Evolutionary conservation across 2,888 invertebrate genomes (phyloP).

Genomic region (Drosophila kambysellisi): DNA sequence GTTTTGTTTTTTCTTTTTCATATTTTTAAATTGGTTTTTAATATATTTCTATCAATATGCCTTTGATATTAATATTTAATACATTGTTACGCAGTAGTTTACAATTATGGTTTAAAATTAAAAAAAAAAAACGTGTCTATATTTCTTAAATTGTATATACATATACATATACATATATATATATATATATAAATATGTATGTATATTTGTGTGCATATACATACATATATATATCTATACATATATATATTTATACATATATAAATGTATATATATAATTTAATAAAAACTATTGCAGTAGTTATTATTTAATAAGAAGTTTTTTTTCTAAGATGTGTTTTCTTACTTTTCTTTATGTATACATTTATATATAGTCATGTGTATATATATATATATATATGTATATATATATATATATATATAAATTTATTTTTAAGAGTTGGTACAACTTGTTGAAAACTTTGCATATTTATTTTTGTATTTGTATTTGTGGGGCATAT

Average conservation of each 20-base stretch:
- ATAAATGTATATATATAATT: slow-evolving; percentile 40
- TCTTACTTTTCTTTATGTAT: slow-evolving; percentile 11
- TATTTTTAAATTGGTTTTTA: slow-evolving; percentile 49
- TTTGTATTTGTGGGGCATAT: slow-evolving; percentile 32
- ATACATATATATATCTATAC: background rate
- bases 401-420: slow-evolving; percentile 21
- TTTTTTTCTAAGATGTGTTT: slow-evolving; percentile 45
- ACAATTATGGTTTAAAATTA: slow-evolving; percentile 70
- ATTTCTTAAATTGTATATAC: slow-evolving; percentile 20
- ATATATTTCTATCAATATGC: slow-evolving; percentile 75
- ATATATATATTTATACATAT: slow-evolving; percentile 25
- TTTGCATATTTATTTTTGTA: slow-evolving; percentile 35
- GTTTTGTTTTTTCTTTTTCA: slow-evolving; percentile 25
- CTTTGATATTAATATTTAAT: slow-evolving; percentile 77
- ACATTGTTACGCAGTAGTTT: slow-evolving; percentile 74
- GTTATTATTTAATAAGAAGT: slow-evolving; percentile 70
- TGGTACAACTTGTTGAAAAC: slow-evolving; percentile 56
- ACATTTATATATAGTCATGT: slow-evolving; percentile 1
- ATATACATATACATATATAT: slow-evolving; percentile 19
- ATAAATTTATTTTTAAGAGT: slow-evolving; percentile 36
- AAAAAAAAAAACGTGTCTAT: slow-evolving; percentile 58
- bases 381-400: slow-evolving; percentile 13
- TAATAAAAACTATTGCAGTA: slow-evolving; percentile 80
- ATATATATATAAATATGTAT: background rate
- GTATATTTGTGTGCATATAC: no score